These are phyloP conservation scores for Helobdella robusta DNA, from an alignment of 2,888 invertebrate genomes.

Conservation along the genomic window DNA sequence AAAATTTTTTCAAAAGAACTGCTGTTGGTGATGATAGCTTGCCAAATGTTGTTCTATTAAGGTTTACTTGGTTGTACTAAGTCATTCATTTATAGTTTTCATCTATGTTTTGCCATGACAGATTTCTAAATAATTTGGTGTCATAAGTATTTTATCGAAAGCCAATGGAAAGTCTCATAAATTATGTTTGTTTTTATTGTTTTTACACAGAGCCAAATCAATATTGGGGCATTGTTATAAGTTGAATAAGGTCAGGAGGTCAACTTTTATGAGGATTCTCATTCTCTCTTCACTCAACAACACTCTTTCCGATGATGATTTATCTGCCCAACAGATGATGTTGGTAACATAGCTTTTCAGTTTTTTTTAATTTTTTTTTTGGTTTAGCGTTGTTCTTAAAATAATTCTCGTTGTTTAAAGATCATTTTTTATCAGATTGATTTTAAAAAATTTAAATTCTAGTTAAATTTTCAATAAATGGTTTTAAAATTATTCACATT, in stretches of 20 bases:
- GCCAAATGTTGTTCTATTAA: no score
- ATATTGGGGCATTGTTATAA: conserved; percentile 47
- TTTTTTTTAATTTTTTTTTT: not conserved
- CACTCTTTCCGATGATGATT: conserved; percentile 44
- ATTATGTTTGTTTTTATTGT: no score
- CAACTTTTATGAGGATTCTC: conserved; percentile 50
- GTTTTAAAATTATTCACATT: no score
- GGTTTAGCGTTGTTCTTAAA: not conserved
- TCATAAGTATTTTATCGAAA: no score
- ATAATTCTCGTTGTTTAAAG: not conserved
- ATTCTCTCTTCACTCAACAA: conserved; percentile 49
- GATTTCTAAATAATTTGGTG: no score
- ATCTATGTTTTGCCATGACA: no score
- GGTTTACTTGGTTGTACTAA: no score
- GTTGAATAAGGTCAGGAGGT: conserved; percentile 42
- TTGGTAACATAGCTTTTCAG: not conserved
- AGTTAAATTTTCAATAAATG: conserved; percentile 19
- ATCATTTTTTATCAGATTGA: not conserved
- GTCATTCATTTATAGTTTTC: no score
- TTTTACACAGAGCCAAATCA: conserved; percentile 38
- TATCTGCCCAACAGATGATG: conserved; percentile 29
- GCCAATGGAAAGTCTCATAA: no score
- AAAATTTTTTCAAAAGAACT: conserved; percentile 38
- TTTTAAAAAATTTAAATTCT: conserved; percentile 1
- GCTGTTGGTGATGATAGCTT: not conserved